Base-by-base conservation (phyloP, 2,113 vertebrate species). In the Heterochromis multidens region DNA sequence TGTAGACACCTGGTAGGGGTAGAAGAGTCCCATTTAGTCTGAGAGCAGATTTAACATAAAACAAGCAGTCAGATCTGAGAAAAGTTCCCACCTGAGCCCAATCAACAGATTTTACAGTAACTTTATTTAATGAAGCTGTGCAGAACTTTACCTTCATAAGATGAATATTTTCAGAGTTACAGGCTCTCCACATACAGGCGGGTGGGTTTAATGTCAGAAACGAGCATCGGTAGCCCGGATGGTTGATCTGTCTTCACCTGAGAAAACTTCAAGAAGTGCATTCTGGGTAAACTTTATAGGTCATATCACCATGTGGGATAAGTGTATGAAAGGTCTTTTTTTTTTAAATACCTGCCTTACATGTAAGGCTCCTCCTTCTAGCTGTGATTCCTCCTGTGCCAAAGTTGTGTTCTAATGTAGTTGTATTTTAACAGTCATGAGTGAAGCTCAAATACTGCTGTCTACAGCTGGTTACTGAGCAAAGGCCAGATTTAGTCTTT, bases 171-270 rank as follows among this genome's bases (percentile, higher is more conserved):
- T 40, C 33, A 9, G 12, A 40, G 62, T 40, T 67, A 6, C 9
- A 67, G 2, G 16, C 21, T 17, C 35, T 67, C 35, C 62, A 43
- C n/a, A n/a, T 43, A 25, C 62, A 67, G 62, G 16, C 12, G 63
- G 63, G 63, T n/a, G 63, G 63, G 63, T 10, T 40, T 46, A 46
- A 27, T 27, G 12, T 43, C 40, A 43, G 40, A 13, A 43, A 43
- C 2, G 3, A 27, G 23, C 63, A 46, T 46, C 21, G 43, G 63
- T 14, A 8, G 25, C 63, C 37, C 11, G 37, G 35, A 40, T 35
- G 33, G 5, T n/a, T n/a, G n/a, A 0, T 67, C 14, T 40, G 35
- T 25, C 25, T 40, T 40, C 14, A 10, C 2, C 6, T 9, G 37
- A 67, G 37, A 25, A 43, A 14, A 27, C 37, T 65, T 35, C 7